These are phyloP conservation scores for Brachyhypopomus occidentalis DNA, from an alignment of 2,113 vertebrate genomes.

Conservation along the genomic window DNA sequence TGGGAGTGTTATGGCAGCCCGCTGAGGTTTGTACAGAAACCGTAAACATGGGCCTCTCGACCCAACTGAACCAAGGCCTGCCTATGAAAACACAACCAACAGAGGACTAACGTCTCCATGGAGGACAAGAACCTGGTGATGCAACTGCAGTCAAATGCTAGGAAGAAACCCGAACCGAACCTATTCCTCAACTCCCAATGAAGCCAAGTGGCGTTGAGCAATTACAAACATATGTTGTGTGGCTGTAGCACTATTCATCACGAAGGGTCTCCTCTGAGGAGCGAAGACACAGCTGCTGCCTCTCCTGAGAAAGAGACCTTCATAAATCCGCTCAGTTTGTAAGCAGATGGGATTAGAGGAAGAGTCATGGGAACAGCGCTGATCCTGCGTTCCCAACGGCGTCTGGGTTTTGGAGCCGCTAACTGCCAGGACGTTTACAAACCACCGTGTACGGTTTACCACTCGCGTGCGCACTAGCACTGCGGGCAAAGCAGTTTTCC, in stretches of 20 bases:
- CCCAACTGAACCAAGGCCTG: slow-evolving; percentile 10
- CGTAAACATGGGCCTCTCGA: slow-evolving; percentile 24
- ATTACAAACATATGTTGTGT: background rate
- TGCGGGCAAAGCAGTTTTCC: background rate
- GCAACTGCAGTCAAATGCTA: background rate
- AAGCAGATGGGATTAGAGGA: background rate
- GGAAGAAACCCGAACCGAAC: background rate
- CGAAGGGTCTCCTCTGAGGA: background rate
- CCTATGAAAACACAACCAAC: slow-evolving; percentile 1
- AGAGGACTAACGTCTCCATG: background rate
- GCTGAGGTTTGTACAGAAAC: slow-evolving; percentile 42
- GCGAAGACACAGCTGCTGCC: slow-evolving; percentile 51
- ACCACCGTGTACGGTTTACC: background rate
- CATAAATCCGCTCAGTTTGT: background rate
- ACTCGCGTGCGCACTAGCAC: background rate
- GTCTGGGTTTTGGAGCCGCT: background rate
- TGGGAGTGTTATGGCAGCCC: slow-evolving; percentile 27
- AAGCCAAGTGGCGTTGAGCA: background rate
- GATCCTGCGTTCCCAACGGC: background rate
- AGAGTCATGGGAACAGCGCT: slow-evolving; percentile 51
- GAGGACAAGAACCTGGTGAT: background rate
- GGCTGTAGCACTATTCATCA: background rate
- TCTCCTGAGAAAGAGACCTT: background rate
- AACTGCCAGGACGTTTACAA: background rate
- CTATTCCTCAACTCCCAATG: background rate